Evolutionary conservation across 2,113 vertebrate genomes (phyloP).

Genomic region (Typhlomys cinereus): DNA sequence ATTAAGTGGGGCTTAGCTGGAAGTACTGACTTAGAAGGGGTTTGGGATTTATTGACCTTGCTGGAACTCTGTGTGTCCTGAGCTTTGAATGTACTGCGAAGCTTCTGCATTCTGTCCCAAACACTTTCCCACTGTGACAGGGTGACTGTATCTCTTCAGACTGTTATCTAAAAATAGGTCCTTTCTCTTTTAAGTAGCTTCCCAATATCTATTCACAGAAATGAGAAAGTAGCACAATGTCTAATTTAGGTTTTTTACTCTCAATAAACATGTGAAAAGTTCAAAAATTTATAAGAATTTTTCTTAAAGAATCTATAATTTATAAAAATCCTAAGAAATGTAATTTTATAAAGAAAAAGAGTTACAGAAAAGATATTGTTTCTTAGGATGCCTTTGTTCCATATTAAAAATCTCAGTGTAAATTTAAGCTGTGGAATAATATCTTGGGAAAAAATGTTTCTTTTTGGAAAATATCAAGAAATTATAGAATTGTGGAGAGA

Average conservation of each 20-base stretch:
- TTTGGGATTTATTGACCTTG: not conserved
- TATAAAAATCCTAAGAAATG: not conserved
- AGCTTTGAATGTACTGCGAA: too few relatives aligned
- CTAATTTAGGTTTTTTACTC: slow-evolving; percentile 5
- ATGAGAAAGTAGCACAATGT: not conserved
- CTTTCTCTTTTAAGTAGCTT: not conserved
- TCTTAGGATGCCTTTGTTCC: not conserved
- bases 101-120: not conserved
- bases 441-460: not conserved
- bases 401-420: not conserved
- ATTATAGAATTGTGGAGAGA: not conserved
- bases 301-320: not conserved
- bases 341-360: not conserved
- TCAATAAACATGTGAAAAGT: not conserved
- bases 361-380: not conserved
- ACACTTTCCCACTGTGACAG: not conserved
- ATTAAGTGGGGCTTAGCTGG: not conserved
- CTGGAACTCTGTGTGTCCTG: not conserved
- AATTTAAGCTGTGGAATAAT: slow-evolving; percentile 16
- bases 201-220: not conserved
- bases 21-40: not conserved
- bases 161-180: not conserved
- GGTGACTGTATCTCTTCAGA: not conserved
- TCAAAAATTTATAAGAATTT: not conserved
- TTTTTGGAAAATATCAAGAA: not conserved